Conservation (phyloP, 2,797 vertebrate genomes). For the Dallia pectoralis region DNA sequence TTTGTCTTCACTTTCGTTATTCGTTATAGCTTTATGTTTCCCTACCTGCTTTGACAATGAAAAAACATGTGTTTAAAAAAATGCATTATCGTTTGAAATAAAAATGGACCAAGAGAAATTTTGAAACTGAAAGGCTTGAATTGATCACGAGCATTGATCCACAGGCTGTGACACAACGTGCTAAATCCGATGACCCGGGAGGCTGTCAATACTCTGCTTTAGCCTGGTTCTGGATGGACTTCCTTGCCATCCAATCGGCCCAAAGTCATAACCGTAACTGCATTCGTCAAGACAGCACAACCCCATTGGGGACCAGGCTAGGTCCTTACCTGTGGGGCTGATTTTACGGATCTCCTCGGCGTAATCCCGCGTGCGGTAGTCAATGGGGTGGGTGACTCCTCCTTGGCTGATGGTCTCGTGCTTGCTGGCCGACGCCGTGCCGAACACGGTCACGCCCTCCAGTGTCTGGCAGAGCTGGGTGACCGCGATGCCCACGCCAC, state of each 20-base stretch:
- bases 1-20: no score
- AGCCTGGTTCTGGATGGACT: not conserved
- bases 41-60: no score
- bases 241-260: not conserved
- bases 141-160: not conserved
- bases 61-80: no score
- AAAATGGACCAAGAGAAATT: not conserved
- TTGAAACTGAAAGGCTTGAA: not conserved
- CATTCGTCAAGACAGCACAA: not conserved
- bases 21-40: no score
- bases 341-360: slow-evolving; percentile 86
- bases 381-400: slow-evolving; percentile 85
- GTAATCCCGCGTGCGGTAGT: slow-evolving; percentile 87
- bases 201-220: not conserved
- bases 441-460: slow-evolving; percentile 86
- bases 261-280: not conserved
- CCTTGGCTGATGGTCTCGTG: slow-evolving; percentile 81
- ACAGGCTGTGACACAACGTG: not conserved
- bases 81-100: no score
- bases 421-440: slow-evolving; percentile 87
- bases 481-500: slow-evolving; percentile 88
- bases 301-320: not conserved
- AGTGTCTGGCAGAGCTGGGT: slow-evolving; percentile 88
- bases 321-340: slow-evolving; percentile 80
- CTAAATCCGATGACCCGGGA: not conserved